phyloP scores from a whole-genome alignment of 2,797 vertebrate species.

The Todus mexicanus region DNA sequence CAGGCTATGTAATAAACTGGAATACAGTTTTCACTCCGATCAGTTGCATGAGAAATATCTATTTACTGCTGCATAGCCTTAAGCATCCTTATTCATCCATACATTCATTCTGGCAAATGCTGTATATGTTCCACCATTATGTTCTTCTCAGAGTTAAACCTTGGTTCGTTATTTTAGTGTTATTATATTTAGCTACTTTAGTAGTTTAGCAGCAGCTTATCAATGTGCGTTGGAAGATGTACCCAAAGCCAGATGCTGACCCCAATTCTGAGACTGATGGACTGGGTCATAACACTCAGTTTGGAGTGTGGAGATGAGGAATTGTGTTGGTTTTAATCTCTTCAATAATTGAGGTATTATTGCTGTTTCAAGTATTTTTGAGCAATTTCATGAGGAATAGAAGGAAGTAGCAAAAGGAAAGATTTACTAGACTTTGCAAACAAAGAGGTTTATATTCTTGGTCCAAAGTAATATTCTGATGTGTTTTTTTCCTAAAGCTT shows the following conservation, averaged over 20 bases:
- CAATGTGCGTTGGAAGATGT: neutral
- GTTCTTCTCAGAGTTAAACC: neutral
- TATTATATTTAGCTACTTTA: too few relatives aligned
- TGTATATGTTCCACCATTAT: neutral
- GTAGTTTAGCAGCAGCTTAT: neutral
- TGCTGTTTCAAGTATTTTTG: neutral
- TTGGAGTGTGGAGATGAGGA: neutral
- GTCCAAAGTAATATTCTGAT: neutral
- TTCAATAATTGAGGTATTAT: neutral
- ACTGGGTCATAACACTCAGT: neutral
- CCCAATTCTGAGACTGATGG: neutral
- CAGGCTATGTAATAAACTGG: slow-evolving; percentile 76
- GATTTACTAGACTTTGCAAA: neutral
- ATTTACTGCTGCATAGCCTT: slow-evolving; percentile 78
- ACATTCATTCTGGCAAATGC: neutral
- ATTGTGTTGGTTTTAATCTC: neutral
- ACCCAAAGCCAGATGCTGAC: neutral
- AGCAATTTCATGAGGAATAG: neutral
- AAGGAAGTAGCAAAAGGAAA: neutral
- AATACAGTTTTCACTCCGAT: slow-evolving; percentile 74
- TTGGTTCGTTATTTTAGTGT: neutral
- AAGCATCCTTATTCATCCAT: slow-evolving; percentile 56
- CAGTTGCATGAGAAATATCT: slow-evolving; percentile 66
- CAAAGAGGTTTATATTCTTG: neutral
- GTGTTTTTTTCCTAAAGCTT: neutral